Evolutionary conservation across 2,888 invertebrate genomes (phyloP).

Genomic region (Theretra japonica): DNA sequence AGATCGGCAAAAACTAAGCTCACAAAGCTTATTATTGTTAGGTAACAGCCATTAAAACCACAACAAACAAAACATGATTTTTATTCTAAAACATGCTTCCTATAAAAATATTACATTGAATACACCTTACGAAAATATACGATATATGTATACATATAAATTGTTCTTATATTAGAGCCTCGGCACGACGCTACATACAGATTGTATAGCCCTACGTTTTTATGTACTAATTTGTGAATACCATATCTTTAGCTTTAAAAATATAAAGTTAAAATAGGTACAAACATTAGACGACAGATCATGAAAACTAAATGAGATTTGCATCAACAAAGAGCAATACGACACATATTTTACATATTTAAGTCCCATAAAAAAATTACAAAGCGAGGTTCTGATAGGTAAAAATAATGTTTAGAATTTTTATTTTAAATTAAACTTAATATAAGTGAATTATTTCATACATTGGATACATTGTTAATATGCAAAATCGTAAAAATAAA

Average conservation of each 20-base stretch:
- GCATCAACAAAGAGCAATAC: background rate
- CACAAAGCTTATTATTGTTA: slow-evolving; percentile 53
- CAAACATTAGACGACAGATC: slow-evolving; percentile 26
- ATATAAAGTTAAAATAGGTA: slow-evolving; percentile 58
- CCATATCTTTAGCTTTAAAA: slow-evolving; percentile 57
- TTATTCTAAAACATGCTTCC: slow-evolving; percentile 79
- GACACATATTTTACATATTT: background rate
- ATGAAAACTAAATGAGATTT: slow-evolving; percentile 24
- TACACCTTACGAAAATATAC: slow-evolving; percentile 59
- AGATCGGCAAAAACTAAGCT: slow-evolving; percentile 21
- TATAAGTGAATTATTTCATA: background rate
- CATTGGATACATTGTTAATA: background rate
- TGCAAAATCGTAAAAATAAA: slow-evolving; percentile 18
- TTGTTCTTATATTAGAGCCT: slow-evolving; percentile 43
- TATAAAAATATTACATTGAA: slow-evolving; percentile 65
- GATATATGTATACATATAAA: slow-evolving; percentile 43
- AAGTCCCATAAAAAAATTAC: background rate
- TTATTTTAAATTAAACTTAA: background rate
- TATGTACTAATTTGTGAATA: slow-evolving; percentile 33
- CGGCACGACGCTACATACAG: slow-evolving; percentile 38
- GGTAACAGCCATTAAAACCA: slow-evolving; percentile 78
- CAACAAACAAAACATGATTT: slow-evolving; percentile 80
- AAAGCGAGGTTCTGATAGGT: background rate
- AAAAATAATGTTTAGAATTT: background rate
- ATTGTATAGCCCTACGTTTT: slow-evolving; percentile 7